Evolutionary conservation across 2,113 vertebrate species (phyloP), one percentile per base, ranked within the genome.

Genomic region (Heterotilapia buettikoferi): DNA sequence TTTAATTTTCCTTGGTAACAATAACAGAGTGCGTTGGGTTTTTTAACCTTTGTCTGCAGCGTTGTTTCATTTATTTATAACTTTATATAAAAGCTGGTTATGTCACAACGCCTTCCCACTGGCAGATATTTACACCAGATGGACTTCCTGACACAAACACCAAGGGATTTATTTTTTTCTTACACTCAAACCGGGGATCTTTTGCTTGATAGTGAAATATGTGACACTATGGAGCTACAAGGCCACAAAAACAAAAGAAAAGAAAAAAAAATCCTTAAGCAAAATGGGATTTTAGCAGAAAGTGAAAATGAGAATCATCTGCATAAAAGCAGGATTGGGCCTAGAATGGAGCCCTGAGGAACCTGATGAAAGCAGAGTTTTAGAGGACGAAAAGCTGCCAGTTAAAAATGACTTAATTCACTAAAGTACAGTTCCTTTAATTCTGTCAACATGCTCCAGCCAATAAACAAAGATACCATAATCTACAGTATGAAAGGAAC

Each of bases 391-490:
- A 5, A 68, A 38, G 19, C 10, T 38, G 2, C 61, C 33, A 38
- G 61, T 38, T 66, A 38, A 66, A 66, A n/a, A 38, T 66, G 19
- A 66, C 6, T 66, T 66, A 21, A 38, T n/a, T 38, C 36, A 36
- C 19, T 38, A 38, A 38, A 7, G 36, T 40, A 40, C 4, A 68
- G 0, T 40, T 21, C 2, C 0, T 21, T 40, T 40, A 68, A 38
- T 68, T 68, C 63, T 21, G 63, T 3, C 33, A 68, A 40, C 36
- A 13, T 8, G 4, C 33, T 21, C 63, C 19, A 68, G 0, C 33
- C 36, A 38, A 8, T 0, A 21, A 6, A 14, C n/a, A 24, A 40
- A 38, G 0, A 0, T 21, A 12, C 21, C 19, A 9, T 21, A 40
- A 40, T 24, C 36, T 14, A 71, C 63, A 24, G 63, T 0, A 40